Conservation (phyloP, 2,888 invertebrate species). For the Nephrotoma guestfalica region DNA sequence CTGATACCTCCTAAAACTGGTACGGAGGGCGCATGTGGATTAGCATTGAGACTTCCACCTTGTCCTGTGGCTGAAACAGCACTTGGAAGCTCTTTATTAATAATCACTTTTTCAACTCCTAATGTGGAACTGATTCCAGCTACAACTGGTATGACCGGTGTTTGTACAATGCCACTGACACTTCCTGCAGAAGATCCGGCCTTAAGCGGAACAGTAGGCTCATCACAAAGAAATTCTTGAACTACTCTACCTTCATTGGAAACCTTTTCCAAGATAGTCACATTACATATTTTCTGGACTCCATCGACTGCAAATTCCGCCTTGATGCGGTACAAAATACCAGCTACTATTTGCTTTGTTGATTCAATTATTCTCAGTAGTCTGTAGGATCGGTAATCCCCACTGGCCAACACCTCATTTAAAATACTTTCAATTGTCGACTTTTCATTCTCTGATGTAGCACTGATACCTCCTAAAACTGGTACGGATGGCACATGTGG, state of each 20-base stretch:
- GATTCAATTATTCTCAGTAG: conserved; percentile 31
- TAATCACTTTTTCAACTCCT: too few relatives aligned
- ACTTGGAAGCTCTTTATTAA: too few relatives aligned
- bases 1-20: neutral
- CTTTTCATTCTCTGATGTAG: too few relatives aligned
- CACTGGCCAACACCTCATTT: neutral
- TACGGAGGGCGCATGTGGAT: neutral
- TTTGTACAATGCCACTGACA: neutral
- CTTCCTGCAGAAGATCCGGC: neutral
- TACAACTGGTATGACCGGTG: too few relatives aligned
- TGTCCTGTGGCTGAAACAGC: too few relatives aligned
- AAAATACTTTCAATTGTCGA: neutral
- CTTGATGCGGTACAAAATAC: conserved; percentile 40
- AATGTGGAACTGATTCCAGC: too few relatives aligned
- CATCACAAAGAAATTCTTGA: too few relatives aligned
- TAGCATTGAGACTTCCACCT: too few relatives aligned
- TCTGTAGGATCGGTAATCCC: neutral
- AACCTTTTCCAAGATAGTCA: neutral
- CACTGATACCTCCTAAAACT: too few relatives aligned
- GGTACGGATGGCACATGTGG: too few relatives aligned
- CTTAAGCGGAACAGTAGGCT: too few relatives aligned
- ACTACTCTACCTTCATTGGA: too few relatives aligned
- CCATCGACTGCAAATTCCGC: conserved; percentile 41
- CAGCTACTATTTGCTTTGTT: conserved; percentile 38
- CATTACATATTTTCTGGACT: conserved; percentile 17